Conservation (phyloP, 2,888 invertebrate species). For the Malthinus seriepunctatus region DNA sequence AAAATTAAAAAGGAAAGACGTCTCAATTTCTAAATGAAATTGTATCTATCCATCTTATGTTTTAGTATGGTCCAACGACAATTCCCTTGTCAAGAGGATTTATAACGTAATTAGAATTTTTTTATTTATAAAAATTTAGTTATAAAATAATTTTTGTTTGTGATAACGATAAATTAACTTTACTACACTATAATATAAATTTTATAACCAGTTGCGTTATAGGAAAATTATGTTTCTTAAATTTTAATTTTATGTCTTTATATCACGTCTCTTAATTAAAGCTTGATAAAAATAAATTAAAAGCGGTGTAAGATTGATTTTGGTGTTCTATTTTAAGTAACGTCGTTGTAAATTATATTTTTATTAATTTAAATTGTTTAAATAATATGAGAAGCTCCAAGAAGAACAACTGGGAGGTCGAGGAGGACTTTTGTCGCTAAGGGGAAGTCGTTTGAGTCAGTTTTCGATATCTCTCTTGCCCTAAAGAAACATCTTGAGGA, state of each 20-base stretch:
- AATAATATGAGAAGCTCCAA: too few species aligned
- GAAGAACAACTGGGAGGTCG: too few species aligned
- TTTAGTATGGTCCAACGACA: neutral
- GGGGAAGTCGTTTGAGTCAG: too few species aligned
- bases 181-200: conserved; percentile 18
- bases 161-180: conserved; percentile 22
- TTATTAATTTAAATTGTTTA: too few species aligned
- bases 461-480: too few species aligned
- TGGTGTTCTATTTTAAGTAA: too few species aligned
- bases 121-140: conserved; percentile 16
- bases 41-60: neutral
- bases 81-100: conserved; percentile 1
- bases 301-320: too few species aligned
- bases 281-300: neutral
- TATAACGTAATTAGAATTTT: conserved; percentile 3
- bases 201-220: conserved; percentile 5
- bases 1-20: too few species aligned
- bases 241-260: conserved; percentile 6
- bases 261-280: conserved; percentile 1
- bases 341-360: too few species aligned
- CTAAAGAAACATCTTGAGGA: too few species aligned
- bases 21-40: conserved; percentile 1
- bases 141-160: conserved; percentile 12
- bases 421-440: too few species aligned
- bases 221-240: neutral